Base-by-base conservation (phyloP, 2,888 invertebrate species). In the Malacosoma neustria region DNA sequence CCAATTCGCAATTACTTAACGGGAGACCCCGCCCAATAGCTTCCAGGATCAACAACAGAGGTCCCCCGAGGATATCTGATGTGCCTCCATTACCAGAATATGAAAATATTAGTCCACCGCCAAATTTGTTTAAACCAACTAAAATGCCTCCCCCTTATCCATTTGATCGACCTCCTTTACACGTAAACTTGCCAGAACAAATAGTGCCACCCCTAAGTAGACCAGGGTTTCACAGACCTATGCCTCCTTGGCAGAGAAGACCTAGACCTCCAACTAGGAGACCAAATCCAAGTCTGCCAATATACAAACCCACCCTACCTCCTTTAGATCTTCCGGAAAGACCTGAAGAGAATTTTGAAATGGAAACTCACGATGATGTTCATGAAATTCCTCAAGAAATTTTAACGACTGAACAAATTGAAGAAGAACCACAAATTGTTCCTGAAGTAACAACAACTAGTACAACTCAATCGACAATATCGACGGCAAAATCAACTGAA, bases 11-110 rank as follows among this genome's bases (percentile, higher is more conserved):
- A 39, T 75, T 87, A 2, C 34, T 80, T 1, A 73, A 71, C 15
- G 88, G 89, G 1, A 84, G 93, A 39, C 91, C 91, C 2, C 80
- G 93, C 9, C 94, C 94, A 0, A 76, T 91, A 54, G 89, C 90
- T 13, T 92, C 92, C 2, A 87, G 96, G 43, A 96, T 97, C 11
- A 97, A 97, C 59, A 95, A 97, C 62, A 81, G 97, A 41, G 96
- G 96, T 0, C 97, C 96, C 0, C 96, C 96, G 0, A 88, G 94
- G 46, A 93, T 95, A 48, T 90, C 93, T 0, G 94, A 95, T 53
- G 87, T 92, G 0, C 92, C 92, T 31, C 90, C 90, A 0, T 52
- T 93, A 14, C 88, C 90, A n/a, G 91, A 92, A 41, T 90, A 90
- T 45, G 91, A 92, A 51, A 80, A 81, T 22, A 48, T 87, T 41